Conservation (phyloP, 2,888 invertebrate species). For the Archips crataeganus region DNA sequence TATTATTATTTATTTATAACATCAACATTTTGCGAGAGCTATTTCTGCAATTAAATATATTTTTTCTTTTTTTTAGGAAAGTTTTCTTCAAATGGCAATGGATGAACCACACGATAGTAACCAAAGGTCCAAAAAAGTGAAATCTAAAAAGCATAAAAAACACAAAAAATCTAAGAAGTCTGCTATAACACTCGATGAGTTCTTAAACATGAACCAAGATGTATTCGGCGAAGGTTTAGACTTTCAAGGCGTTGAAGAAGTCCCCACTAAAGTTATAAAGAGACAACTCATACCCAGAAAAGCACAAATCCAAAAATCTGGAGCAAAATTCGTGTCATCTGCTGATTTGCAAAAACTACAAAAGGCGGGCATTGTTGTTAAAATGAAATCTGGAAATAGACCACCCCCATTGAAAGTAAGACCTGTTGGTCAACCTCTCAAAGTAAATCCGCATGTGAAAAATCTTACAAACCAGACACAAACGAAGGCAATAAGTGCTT, state of each 20-base stretch:
- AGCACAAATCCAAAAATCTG: conserved; percentile 46
- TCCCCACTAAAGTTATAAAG: conserved; percentile 72
- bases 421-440: conserved; percentile 41
- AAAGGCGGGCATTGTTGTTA: conserved; percentile 74
- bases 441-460: conserved; percentile 44
- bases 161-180: conserved; percentile 79
- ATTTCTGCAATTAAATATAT: neutral
- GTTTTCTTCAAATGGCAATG: conserved; percentile 72
- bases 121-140: conserved; percentile 52
- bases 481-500: conserved; percentile 53
- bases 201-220: conserved; percentile 81
- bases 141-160: conserved; percentile 77
- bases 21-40: neutral
- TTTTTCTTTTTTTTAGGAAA: conserved; percentile 62
- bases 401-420: conserved; percentile 44
- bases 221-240: conserved; percentile 80
- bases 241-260: conserved; percentile 78
- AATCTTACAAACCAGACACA: conserved; percentile 42
- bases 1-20: no score
- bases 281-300: conserved; percentile 71
- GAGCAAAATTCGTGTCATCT: conserved; percentile 55
- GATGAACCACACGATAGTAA: conserved; percentile 60
- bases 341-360: conserved; percentile 72
- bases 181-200: conserved; percentile 80
- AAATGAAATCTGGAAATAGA: conserved; percentile 58